Evolutionary conservation across 2,888 invertebrate species (phyloP).

Genomic region (Gisinianus flammeolus): DNA sequence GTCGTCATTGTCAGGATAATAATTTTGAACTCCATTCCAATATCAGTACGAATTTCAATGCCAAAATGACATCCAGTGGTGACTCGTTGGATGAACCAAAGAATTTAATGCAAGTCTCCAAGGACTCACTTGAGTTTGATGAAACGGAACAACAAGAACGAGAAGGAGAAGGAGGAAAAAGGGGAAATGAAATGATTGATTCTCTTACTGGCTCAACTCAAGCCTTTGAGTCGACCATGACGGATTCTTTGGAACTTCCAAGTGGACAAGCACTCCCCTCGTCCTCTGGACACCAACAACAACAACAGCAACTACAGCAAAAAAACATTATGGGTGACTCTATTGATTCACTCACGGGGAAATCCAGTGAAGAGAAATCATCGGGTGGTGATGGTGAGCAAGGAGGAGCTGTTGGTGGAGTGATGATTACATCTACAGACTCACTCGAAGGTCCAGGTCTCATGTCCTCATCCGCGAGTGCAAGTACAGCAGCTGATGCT

Average conservation of each 20-base stretch:
- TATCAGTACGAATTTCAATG: not conserved
- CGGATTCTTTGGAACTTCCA: constrained; percentile 55
- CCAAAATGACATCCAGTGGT: constrained; percentile 56
- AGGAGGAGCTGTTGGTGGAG: constrained; percentile 28
- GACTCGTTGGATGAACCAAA: constrained; percentile 59
- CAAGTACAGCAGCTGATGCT: constrained; percentile 68
- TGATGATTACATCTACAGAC: constrained; percentile 65
- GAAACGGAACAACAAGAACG: constrained; percentile 4
- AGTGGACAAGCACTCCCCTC: constrained; percentile 40
- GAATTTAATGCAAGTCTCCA: constrained; percentile 66
- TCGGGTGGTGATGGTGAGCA: constrained; percentile 9
- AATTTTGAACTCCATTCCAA: not conserved
- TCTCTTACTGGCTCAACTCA: constrained; percentile 32
- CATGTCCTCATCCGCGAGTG: constrained; percentile 42
- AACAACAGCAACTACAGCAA: not conserved
- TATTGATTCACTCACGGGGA: constrained; percentile 50
- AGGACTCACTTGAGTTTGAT: constrained; percentile 70
- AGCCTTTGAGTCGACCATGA: constrained; percentile 46
- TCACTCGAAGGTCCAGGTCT: constrained; percentile 62
- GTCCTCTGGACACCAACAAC: constrained; percentile 15
- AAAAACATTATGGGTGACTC: constrained; percentile 51
- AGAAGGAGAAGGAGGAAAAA: not conserved
- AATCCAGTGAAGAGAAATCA: constrained; percentile 36
- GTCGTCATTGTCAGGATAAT: not conserved
- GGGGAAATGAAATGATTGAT: constrained; percentile 41